Percentiles rank a stretch among this genome's conserved stretches.
These are phyloP conservation scores for Autographa gamma DNA, from an alignment of 2,888 invertebrate species.

Conservation along the genomic window DNA sequence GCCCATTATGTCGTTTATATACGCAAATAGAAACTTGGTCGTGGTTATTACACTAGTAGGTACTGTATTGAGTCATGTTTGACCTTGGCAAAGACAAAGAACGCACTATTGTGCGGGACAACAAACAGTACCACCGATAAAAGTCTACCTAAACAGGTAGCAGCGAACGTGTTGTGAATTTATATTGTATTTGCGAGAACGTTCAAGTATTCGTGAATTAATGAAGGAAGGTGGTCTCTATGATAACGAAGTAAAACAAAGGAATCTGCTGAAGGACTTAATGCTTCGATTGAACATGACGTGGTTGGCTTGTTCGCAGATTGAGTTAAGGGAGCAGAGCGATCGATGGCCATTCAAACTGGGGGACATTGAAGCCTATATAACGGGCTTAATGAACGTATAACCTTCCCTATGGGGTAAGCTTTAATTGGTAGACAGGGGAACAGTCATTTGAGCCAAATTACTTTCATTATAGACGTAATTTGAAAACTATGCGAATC, in stretches of 20 bases:
- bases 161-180: slow-evolving; percentile 71
- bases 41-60: slow-evolving; percentile 48
- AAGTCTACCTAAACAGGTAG: slow-evolving; percentile 78
- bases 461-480: background rate
- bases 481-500: background rate
- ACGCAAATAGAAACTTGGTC: slow-evolving; percentile 46
- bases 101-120: slow-evolving; percentile 72
- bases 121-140: slow-evolving; percentile 78
- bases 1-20: slow-evolving; percentile 35
- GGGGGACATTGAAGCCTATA: background rate
- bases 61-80: slow-evolving; percentile 63
- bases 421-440: background rate
- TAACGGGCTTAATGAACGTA: background rate
- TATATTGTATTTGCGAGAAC: slow-evolving; percentile 64
- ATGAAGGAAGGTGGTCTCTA: slow-evolving; percentile 61
- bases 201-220: slow-evolving; percentile 68
- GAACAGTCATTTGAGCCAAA: background rate
- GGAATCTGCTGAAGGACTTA: slow-evolving; percentile 19
- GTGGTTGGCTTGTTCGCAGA: background rate
- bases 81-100: slow-evolving; percentile 87
- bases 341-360: background rate
- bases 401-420: background rate
- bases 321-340: background rate
- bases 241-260: slow-evolving; percentile 34
- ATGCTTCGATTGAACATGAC: background rate